Conservation (phyloP, 2,797 vertebrate species). For the Malurus splendens region DNA sequence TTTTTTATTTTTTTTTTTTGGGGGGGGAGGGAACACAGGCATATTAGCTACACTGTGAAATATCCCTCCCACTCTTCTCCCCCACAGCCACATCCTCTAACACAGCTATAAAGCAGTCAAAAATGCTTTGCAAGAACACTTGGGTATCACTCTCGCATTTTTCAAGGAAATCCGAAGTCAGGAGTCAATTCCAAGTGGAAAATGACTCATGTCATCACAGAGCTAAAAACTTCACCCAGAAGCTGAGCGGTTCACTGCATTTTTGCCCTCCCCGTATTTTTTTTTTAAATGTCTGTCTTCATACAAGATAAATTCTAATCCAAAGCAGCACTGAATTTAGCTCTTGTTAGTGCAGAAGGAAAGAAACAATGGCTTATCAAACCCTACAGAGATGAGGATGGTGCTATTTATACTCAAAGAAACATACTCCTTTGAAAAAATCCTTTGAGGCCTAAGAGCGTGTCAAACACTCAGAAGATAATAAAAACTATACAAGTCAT, state of each 20-base stretch:
- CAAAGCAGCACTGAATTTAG: background rate
- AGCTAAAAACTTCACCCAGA: background rate
- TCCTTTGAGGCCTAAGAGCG: slow-evolving; percentile 1
- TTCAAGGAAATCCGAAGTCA: background rate
- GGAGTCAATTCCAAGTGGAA: background rate
- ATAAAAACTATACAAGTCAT: slow-evolving; percentile 46
- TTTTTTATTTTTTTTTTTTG: too few relatives aligned
- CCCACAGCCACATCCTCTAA: background rate
- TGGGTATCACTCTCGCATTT: background rate
- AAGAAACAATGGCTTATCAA: background rate
- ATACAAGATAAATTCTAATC: background rate
- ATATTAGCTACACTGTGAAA: background rate
- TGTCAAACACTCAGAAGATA: slow-evolving; percentile 49
- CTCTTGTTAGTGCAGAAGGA: background rate
- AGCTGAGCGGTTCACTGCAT: background rate
- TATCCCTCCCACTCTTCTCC: background rate
- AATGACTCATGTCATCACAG: background rate
- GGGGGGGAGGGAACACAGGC: background rate
- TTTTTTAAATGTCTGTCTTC: background rate
- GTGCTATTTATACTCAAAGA: slow-evolving; percentile 33
- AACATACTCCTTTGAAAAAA: slow-evolving; percentile 21
- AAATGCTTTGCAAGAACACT: background rate
- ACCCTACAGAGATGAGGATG: background rate
- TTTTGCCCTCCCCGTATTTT: background rate
- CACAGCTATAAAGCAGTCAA: background rate